Evolutionary conservation across 2,797 vertebrate genomes (phyloP), one percentile per base, ranked within the genome.

Genomic region (Etheostoma perlongum): DNA sequence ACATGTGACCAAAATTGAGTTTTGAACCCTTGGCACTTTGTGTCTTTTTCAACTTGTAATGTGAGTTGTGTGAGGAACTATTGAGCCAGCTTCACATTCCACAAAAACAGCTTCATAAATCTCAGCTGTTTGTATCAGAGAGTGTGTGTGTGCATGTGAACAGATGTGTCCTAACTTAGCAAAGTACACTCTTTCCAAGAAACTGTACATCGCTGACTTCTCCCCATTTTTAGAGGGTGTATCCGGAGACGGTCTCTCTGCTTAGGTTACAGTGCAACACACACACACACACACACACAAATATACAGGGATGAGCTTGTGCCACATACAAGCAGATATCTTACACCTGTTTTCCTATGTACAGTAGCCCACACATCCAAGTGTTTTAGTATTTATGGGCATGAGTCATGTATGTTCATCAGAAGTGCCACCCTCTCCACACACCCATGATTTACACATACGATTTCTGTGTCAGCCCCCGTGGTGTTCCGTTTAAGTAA

Each of bases 121-220:
- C 91, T 92, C 73, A 70, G 71, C 67, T 55, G 76, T 40, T 40
- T 67, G 62, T 62, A 44, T 60, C 7, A 69, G 66, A 65, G 49
- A 61, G 46, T 80, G 59, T 48, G 68, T 60, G 52, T 48, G 36
- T 79, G 51, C 44, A 62, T 61, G 52, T 53, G 78, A 85, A 87
- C 91, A 91, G 88, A 93, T 92, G 91, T 92, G 90, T 93, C 91
- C 88, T 80, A 91, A 92, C 86, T 92, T 92, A 90, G 90, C 70
- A 85, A 87, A 76, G 71, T 72, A 67, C 67, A 52, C 73, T 52
- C 65, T 81, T 95, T 94, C 92, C 84, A 88, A 84, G 93, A 93
- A 95, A 64, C 51, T 27, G 44, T 42, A 63, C 61, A 27, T 83
- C 67, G 48, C 36, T 66, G 48, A 79, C 65, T 83, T 83, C 81